Base-by-base conservation (phyloP, 2,888 invertebrate genomes). In the Cecidostiba fungosa region DNA sequence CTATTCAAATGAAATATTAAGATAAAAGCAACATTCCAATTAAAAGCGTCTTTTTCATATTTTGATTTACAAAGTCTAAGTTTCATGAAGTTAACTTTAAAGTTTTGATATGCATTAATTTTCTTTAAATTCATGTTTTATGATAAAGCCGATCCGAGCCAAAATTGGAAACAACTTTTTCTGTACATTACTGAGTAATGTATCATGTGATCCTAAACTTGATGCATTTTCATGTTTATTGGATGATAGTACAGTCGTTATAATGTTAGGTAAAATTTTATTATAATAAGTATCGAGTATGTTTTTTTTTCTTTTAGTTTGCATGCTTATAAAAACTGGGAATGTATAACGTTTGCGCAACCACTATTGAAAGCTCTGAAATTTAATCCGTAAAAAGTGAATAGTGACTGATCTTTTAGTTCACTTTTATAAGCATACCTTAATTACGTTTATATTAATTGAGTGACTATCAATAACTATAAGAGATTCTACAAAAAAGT, bases 11-110 rank as follows among this genome's bases (percentile, higher is more conserved):
- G 74, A 76, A 69, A 72, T 78, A 43, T 66, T 77, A 62, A 36
- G n/a, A 85, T 78, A n/a, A 73, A 77, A 39, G 47, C 23, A 77
- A 82, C 86, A 86, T 87, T 87, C 87, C 84, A 85, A 59, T 70
- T 62, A 59, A 66, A 29, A 85, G 32, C 39, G 39, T 77, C 23
- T 23, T 14, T 32, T 77, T 77, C 77, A 82, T 14, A 47, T 69
- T 32, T 78, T 77, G 26, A 43, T 84, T 73, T 79, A 43, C 43
- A 4, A 66, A 39, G 19, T 23, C 19, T n/a, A 72, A 5, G 36
- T 36, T 19, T 70, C n/a, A 19, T 72, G 10, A 72, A 72, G n/a
- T 12, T 39, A 72, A 72, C 16, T 36, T 66, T 39, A 36, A 39
- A 72, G 19, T 62, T 80, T 70, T 19, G 16, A 80, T 54, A 32